phyloP scores from a whole-genome alignment of 2,113 vertebrate genomes.

The Dasyornis broadbenti region DNA sequence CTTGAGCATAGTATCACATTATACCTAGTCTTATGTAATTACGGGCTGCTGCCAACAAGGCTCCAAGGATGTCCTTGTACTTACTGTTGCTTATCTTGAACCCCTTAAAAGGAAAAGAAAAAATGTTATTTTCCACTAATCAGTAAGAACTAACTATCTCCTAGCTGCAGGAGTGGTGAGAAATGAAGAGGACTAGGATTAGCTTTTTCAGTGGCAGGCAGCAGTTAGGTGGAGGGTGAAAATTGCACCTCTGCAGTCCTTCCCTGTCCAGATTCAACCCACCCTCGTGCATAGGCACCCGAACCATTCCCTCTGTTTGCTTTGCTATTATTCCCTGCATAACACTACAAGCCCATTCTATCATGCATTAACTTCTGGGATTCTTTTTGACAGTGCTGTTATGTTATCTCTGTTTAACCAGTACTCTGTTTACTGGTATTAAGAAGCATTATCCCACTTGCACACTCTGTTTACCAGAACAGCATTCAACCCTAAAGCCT shows the following conservation, averaged over 20 bases:
- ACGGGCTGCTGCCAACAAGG: neutral
- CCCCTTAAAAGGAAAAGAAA: neutral
- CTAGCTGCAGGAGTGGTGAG: neutral
- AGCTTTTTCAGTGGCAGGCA: neutral
- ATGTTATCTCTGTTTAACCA: neutral
- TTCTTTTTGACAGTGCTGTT: neutral
- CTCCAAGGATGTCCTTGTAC: neutral
- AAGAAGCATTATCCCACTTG: neutral
- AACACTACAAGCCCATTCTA: neutral
- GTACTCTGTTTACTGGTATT: neutral
- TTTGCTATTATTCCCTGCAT: neutral
- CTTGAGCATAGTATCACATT: constrained; percentile 15
- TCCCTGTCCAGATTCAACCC: neutral
- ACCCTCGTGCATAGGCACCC: rapidly evolving
- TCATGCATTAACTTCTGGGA: neutral
- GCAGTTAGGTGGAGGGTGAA: neutral
- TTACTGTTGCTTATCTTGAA: constrained; percentile 28
- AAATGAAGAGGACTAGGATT: neutral
- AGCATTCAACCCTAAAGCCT: neutral
- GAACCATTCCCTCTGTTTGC: neutral
- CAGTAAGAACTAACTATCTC: constrained; percentile 17
- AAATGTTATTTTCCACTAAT: neutral
- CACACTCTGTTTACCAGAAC: neutral
- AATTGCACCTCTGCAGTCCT: neutral
- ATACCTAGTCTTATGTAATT: constrained; percentile 32